Evolutionary conservation across 2,113 vertebrate species (phyloP), one percentile per base, ranked within the genome.

Genomic region (Tragelaphus scriptus): DNA sequence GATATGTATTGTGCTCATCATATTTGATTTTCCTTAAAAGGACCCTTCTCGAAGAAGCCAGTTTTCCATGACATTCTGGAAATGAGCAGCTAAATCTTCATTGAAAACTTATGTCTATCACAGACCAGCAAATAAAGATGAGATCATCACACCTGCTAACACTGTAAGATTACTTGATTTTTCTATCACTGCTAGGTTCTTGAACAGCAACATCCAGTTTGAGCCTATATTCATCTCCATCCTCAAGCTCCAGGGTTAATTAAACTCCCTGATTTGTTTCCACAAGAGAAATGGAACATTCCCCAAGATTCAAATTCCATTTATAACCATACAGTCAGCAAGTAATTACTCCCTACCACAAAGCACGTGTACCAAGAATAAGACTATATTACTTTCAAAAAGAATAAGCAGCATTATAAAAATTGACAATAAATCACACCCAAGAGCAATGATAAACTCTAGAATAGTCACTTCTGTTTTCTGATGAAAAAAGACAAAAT

Each of bases 91-190:
- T 80, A 51, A 88, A 51, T 68, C 85, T 88, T 92, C 58, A 77
- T n/a, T 92, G 63, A 97, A 94, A 92, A 91, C 59, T 25, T 75
- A 40, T 3, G 14, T 92, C 58, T 75, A 36, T 82, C 80, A 88
- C 47, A 90, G 36, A 40, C 90, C 51, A 87, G 47, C 59, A 93
- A 88, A 97, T 96, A 97, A 82, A 97, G 63, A 92, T 40, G 81
- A 90, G 81, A 30, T 75, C 47, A 53, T 51, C 68, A 71, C 68
- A 77, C n/a, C 85, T 68, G n/a, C 75, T 44, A 53, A 88, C 75
- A 77, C 3, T 84, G 49, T 81, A 84, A 95, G 47, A 85, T 19
- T 21, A 26, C 68, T 92, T 91, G 51, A 71, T 85, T 75, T 96
- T 94, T 63, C 85, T 32, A 47, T 77, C 90, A 63, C 44, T 85